Evolutionary conservation across 2,113 vertebrate genomes (phyloP).

Genomic region (Halichoeres trimaculatus): DNA sequence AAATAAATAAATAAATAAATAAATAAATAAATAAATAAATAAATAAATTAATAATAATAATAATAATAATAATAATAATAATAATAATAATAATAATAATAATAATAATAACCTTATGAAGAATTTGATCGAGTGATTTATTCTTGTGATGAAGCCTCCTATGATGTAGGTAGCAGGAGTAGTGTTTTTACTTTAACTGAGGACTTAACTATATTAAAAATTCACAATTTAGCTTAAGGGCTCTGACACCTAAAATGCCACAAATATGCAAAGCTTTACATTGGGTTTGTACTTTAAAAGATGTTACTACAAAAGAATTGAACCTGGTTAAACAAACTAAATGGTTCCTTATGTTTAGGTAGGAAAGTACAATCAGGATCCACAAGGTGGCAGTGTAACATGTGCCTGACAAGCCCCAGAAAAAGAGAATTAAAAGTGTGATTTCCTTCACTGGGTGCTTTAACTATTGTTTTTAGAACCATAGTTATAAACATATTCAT

Average conservation of each 20-base stretch:
- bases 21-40: too few relatives aligned
- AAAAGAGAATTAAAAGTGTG: background rate
- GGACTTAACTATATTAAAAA: too few relatives aligned
- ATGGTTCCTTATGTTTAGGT: background rate
- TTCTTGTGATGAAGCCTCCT: too few relatives aligned
- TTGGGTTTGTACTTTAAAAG: background rate
- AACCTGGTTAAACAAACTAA: background rate
- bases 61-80: too few relatives aligned
- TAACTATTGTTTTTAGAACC: background rate
- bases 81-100: too few relatives aligned
- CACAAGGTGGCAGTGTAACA: conserved; percentile 76
- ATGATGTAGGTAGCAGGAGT: background rate
- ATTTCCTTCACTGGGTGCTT: conserved; percentile 1
- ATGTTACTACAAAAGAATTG: background rate
- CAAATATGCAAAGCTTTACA: too few relatives aligned
- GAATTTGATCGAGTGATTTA: background rate
- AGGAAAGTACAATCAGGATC: conserved; percentile 9
- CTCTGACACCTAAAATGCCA: background rate
- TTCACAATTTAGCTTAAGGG: background rate
- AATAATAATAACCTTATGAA: too few relatives aligned
- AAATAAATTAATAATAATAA: too few relatives aligned
- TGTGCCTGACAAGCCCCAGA: conserved; percentile 19
- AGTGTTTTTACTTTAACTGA: too few relatives aligned
- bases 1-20: too few relatives aligned
- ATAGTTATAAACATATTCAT: conserved; percentile 10